These are phyloP conservation scores for Epinotia bilunana DNA, from an alignment of 2,888 invertebrate species.

Conservation along the genomic window DNA sequence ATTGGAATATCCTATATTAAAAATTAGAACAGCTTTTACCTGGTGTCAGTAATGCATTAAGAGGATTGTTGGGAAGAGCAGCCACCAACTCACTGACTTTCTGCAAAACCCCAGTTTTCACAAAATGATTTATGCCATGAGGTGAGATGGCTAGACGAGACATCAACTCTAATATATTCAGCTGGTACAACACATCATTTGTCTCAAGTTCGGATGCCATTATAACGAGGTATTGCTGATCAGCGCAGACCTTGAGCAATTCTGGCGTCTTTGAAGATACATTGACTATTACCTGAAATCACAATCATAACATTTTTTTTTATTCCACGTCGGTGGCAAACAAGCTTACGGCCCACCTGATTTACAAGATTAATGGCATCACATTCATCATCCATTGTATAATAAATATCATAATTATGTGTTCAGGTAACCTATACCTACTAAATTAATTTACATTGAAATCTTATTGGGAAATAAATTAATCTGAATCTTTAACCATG, in stretches of 20 bases:
- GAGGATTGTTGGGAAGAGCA: conserved; percentile 84
- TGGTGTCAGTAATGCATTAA: conserved; percentile 87
- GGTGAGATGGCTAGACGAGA: conserved; percentile 88
- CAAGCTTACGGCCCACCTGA: too few relatives aligned
- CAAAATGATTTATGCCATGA: conserved; percentile 90
- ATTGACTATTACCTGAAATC: conserved; percentile 84
- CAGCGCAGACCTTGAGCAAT: conserved; percentile 84
- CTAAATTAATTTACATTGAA: too few relatives aligned
- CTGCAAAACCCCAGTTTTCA: conserved; percentile 86
- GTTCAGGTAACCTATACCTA: too few relatives aligned
- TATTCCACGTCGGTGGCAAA: too few relatives aligned
- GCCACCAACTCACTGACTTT: conserved; percentile 86
- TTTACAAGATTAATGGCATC: too few relatives aligned
- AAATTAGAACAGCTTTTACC: conserved; percentile 69
- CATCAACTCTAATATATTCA: conserved; percentile 92
- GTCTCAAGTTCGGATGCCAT: conserved; percentile 87
- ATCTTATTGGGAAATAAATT: too few relatives aligned
- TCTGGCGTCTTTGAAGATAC: conserved; percentile 85
- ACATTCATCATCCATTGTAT: too few relatives aligned
- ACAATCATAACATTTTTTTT: background rate
- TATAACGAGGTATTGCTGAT: conserved; percentile 86
- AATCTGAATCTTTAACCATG: too few relatives aligned
- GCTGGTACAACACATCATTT: conserved; percentile 90
- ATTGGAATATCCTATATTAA: too few relatives aligned
- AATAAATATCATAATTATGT: too few relatives aligned